Conservation (phyloP, 2,113 vertebrate species). For the Otolemur garnettii region DNA sequence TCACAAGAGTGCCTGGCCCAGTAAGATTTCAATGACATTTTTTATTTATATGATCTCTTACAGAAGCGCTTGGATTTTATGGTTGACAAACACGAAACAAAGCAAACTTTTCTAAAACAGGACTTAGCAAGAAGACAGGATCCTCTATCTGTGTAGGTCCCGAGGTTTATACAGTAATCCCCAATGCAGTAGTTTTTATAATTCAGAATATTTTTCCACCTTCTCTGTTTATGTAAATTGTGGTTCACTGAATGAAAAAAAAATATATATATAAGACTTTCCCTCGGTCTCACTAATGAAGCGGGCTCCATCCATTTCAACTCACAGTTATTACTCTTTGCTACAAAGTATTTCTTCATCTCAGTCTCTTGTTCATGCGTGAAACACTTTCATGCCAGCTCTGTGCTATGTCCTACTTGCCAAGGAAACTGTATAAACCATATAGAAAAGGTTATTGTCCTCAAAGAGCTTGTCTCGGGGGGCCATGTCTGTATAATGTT, state of each 20-base stretch:
- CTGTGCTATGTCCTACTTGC: background rate
- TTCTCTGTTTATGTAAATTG: slow-evolving; percentile 1
- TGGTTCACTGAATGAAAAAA: background rate
- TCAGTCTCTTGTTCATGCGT: background rate
- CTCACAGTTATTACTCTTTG: background rate
- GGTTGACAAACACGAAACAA: background rate
- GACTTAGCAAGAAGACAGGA: background rate
- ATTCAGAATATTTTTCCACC: background rate
- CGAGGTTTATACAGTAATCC: background rate
- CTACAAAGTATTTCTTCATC: background rate
- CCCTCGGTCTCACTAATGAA: background rate
- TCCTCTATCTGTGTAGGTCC: background rate
- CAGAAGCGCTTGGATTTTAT: background rate
- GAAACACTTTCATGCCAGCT: background rate
- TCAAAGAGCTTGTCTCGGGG: background rate
- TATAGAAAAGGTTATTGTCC: background rate
- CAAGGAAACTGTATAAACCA: background rate
- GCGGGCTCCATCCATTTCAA: background rate
- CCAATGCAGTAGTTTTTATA: background rate
- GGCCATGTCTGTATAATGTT: background rate
- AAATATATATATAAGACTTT: background rate
- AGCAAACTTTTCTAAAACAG: slow-evolving; percentile 8
- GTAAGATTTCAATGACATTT: background rate
- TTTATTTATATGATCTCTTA: background rate
- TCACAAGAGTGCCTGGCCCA: background rate